These are phyloP conservation scores for Crocidura indochinensis DNA, from an alignment of 2,797 vertebrate genomes.

Conservation along the genomic window DNA sequence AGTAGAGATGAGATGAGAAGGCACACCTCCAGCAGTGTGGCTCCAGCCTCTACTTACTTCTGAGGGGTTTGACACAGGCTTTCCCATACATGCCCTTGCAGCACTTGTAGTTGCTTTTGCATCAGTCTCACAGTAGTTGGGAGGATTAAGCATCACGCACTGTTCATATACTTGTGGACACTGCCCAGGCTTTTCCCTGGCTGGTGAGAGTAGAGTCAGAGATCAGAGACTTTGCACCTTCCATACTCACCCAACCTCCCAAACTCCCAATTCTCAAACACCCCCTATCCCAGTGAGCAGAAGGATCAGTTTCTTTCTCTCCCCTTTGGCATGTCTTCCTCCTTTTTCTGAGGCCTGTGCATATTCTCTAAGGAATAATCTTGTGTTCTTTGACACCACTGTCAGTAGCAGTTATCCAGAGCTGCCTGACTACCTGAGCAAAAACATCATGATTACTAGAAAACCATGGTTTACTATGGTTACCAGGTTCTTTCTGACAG, in stretches of 20 bases:
- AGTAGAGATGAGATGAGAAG: neutral
- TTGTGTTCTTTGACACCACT: neutral
- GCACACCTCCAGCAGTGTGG: neutral
- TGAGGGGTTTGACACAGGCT: neutral
- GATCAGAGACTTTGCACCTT: neutral
- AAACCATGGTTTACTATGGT: neutral
- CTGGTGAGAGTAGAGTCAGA: neutral
- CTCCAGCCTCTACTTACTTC: slow-evolving; percentile 64
- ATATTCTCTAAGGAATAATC: neutral
- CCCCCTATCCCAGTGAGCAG: neutral
- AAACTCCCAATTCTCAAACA: neutral
- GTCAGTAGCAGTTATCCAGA: neutral
- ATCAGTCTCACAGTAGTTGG: slow-evolving; percentile 59
- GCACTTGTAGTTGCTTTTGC: slow-evolving; percentile 40
- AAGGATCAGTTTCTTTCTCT: neutral
- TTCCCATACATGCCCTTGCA: slow-evolving; percentile 75
- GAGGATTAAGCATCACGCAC: slow-evolving; percentile 60
- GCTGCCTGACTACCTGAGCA: neutral
- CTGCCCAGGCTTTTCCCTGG: slow-evolving; percentile 16
- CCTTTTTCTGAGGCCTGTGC: neutral
- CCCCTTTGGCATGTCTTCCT: too few relatives aligned
- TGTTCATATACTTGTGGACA: neutral
- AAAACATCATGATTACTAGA: too few relatives aligned
- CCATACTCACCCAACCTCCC: neutral
- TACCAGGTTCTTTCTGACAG: neutral